Percentiles rank a stretch among this genome's conserved stretches.
Conservation (phyloP, 2,797 vertebrate genomes). For the Rhyacichthys aspro region DNA sequence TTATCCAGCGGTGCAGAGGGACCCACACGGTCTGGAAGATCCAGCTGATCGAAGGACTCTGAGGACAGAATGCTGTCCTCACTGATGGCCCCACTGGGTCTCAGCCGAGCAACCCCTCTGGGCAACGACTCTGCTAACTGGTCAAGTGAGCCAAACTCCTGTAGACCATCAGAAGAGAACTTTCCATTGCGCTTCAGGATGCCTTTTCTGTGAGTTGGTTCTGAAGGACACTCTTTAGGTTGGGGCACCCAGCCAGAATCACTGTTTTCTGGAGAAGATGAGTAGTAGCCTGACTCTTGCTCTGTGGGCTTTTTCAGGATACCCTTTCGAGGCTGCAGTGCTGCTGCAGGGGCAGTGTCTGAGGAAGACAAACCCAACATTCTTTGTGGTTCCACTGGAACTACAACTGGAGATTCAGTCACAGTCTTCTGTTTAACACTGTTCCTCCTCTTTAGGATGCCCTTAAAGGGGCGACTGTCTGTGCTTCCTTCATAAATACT, state of each 20-base stretch:
- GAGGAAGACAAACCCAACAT: conserved; percentile 33
- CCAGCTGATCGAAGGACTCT: conserved; percentile 94
- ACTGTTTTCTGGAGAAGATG: conserved; percentile 89
- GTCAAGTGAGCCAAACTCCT: conserved; percentile 80
- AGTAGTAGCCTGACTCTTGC: conserved; percentile 91
- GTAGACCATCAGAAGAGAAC: conserved; percentile 81
- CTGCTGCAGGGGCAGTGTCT: conserved; percentile 25
- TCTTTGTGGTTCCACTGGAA: conserved; percentile 49
- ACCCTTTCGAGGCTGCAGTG: conserved; percentile 85
- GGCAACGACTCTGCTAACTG: conserved; percentile 78
- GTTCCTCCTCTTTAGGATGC: conserved; percentile 90
- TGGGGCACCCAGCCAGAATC: conserved; percentile 73
- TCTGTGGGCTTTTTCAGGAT: conserved; percentile 91
- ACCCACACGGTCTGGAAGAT: conserved; percentile 83
- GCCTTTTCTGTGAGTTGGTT: conserved; percentile 79
- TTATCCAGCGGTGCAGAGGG: conserved; percentile 43
- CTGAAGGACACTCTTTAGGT: conserved; percentile 43
- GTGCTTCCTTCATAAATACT: conserved; percentile 74
- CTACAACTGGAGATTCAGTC: conserved; percentile 44
- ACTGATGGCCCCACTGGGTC: conserved; percentile 84
- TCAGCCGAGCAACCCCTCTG: conserved; percentile 31
- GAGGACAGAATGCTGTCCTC: conserved; percentile 97
- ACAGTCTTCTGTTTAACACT: conserved; percentile 81
- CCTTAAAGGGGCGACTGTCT: conserved; percentile 84
- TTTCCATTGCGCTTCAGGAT: conserved; percentile 92